Conservation (phyloP, 2,797 vertebrate species). For the Neosalanx taihuensis region DNA sequence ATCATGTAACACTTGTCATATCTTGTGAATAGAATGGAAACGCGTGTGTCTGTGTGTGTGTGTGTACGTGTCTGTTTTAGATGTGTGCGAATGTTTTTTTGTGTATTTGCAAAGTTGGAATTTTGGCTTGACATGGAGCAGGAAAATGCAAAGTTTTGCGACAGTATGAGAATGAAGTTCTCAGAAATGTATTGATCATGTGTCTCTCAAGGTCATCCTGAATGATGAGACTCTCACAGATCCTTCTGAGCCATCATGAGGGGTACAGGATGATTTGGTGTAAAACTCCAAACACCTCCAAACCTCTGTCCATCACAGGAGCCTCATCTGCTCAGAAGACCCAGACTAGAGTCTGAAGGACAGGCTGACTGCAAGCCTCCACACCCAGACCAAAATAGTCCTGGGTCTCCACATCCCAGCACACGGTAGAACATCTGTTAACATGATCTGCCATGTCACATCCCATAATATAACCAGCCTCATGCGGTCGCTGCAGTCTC, state of each 20-base stretch:
- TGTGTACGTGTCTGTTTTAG: background rate
- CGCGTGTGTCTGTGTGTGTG: background rate
- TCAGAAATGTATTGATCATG: too few species aligned
- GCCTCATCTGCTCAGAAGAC: background rate
- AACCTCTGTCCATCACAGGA: slow-evolving; percentile 2
- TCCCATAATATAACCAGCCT: background rate
- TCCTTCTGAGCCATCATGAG: too few species aligned
- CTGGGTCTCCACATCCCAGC: background rate
- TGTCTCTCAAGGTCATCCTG: too few species aligned
- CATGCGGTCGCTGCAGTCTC: background rate
- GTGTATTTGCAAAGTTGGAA: background rate
- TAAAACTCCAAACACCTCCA: background rate
- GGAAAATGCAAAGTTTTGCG: background rate
- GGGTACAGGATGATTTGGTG: too few species aligned
- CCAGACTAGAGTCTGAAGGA: background rate
- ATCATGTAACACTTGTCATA: slow-evolving; percentile 54
- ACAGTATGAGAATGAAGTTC: too few species aligned
- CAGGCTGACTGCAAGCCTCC: background rate
- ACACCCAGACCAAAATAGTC: background rate
- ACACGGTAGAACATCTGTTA: background rate
- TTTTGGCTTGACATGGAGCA: background rate
- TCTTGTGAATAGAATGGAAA: slow-evolving; percentile 17
- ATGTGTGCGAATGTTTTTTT: background rate
- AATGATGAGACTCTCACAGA: too few species aligned
- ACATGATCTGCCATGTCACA: slow-evolving; percentile 2